Evolutionary conservation across 2,113 vertebrate genomes (phyloP).

Genomic region (Ellobius talpinus): DNA sequence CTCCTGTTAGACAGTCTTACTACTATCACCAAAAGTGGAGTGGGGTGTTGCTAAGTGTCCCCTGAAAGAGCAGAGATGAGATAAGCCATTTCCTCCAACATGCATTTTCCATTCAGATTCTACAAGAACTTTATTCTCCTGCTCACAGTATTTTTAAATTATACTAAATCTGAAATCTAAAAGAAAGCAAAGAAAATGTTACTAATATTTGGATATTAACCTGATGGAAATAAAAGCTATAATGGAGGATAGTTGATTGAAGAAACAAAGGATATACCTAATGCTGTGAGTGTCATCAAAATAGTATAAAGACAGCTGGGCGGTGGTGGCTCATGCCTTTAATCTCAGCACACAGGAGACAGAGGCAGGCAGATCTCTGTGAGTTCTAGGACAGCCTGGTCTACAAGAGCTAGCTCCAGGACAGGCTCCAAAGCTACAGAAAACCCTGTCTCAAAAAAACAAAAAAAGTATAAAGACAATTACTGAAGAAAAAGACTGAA

Average conservation of each 20-base stretch:
- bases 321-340: no score
- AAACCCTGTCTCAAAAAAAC: no score
- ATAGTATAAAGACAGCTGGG: background rate
- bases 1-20: background rate
- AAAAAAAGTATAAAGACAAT: background rate
- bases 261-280: background rate
- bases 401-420: no score
- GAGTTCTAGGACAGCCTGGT: no score
- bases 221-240: background rate
- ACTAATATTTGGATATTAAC: background rate
- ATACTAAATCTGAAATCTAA: background rate
- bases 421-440: no score
- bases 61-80: background rate
- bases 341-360: no score
- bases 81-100: background rate
- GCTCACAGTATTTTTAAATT: background rate
- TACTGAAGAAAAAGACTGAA: background rate
- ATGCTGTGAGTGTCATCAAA: background rate
- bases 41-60: background rate
- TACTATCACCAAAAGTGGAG: background rate
- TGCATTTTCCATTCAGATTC: no score
- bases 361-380: no score
- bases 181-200: background rate
- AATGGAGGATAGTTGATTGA: background rate
- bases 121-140: background rate